Percentiles rank a stretch among this genome's conserved stretches.
Evolutionary conservation across 2,113 vertebrate species (phyloP).

Genomic region (Smithornis capensis): DNA sequence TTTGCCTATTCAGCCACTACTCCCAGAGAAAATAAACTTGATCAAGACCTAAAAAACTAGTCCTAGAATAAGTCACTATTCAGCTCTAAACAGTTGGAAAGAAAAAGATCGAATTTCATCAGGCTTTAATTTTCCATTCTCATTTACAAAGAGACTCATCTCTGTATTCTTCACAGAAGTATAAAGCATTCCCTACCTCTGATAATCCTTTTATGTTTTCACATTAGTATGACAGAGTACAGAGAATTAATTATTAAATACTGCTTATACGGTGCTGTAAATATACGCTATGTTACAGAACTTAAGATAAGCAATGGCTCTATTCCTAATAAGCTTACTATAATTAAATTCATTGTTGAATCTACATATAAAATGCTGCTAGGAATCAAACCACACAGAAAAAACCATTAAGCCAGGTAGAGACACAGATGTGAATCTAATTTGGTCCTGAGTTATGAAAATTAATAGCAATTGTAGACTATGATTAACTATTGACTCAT

Average conservation of each 20-base stretch:
- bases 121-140: conserved; percentile 22
- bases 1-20: not conserved
- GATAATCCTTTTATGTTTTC: conserved; percentile 39
- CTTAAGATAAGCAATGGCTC: conserved; percentile 36
- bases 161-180: conserved; percentile 13
- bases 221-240: not conserved
- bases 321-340: conserved; percentile 45
- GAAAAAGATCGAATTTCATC: not conserved
- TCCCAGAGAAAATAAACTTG: not conserved
- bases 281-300: conserved; percentile 46
- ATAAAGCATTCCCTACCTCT: conserved; percentile 9
- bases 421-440: not conserved
- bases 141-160: conserved; percentile 1
- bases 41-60: not conserved
- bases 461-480: not conserved
- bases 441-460: not conserved
- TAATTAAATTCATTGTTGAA: conserved; percentile 49
- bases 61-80: not conserved
- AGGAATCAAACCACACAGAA: not conserved
- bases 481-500: not conserved
- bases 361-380: not conserved
- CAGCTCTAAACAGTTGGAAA: not conserved
- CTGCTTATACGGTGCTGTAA: conserved; percentile 23
- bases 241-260: conserved; percentile 51
- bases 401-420: not conserved